Conservation (phyloP, 2,797 vertebrate genomes). For the Streptopelia turtur region DNA sequence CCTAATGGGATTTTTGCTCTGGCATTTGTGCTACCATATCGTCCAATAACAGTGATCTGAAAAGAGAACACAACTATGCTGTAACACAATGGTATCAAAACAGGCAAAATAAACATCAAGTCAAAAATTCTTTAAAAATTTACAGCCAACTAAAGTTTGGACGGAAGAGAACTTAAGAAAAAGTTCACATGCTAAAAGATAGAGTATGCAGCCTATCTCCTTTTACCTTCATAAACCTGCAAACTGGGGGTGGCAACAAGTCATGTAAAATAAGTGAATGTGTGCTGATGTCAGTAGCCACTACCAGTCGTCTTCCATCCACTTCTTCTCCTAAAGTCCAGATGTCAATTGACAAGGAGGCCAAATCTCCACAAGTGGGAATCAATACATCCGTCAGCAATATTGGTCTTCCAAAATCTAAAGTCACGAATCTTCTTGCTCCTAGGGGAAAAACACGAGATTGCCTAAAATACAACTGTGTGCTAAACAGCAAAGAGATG, state of each 20-base stretch:
- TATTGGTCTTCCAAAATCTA: constrained; percentile 96
- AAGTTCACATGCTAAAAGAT: not conserved
- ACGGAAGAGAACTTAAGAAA: not conserved
- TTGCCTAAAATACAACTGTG: not conserved
- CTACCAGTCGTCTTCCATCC: constrained; percentile 94
- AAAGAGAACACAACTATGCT: not conserved
- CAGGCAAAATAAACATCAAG: not conserved
- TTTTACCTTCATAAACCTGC: constrained; percentile 98
- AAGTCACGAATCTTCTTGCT: constrained; percentile 95
- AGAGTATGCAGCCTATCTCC: not conserved
- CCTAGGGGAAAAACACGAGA: constrained; percentile 76
- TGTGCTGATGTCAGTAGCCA: constrained; percentile 98
- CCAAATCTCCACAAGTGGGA: constrained; percentile 95
- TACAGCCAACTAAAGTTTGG: not conserved
- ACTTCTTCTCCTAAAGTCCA: constrained; percentile 99
- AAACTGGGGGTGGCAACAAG: constrained; percentile 95
- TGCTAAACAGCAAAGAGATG: not conserved
- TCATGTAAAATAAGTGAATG: constrained; percentile 98
- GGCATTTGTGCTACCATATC: constrained; percentile 98
- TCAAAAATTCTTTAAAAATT: not conserved
- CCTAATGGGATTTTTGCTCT: constrained; percentile 97
- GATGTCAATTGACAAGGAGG: constrained; percentile 97
- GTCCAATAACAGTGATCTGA: constrained; percentile 98
- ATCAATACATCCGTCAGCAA: constrained; percentile 95
- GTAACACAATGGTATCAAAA: not conserved